Base-by-base conservation (phyloP, 2,888 invertebrate species). In the Entomobrya multifasciata region DNA sequence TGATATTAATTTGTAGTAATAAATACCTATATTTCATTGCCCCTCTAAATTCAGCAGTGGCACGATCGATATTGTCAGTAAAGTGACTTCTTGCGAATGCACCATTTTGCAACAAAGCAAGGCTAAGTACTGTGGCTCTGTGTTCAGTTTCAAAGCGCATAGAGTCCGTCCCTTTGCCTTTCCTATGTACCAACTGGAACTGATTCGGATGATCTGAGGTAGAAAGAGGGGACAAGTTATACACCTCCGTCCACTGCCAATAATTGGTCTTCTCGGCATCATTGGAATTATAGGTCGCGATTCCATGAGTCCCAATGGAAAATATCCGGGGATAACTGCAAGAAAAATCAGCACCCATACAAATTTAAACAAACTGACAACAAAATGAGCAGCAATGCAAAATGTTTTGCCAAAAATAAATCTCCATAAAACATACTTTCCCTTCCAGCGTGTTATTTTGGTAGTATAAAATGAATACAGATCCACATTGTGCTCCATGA, bases 131-230 rank as follows among this genome's bases (percentile, higher is more conserved):
- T 91, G 98, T 95, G 86, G 97, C 95, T 92, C 99, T 95, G 92
- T 98, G 97, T 92, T 99, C 99, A 0, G 98, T 97, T 13, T 99
- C 98, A 93, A 99, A 98, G 92, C 96, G 96, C 96, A 99, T 99
- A 13, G 96, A 95, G 92, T 99, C 99, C 67, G 95, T 94, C 93
- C 98, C 98, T 92, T 96, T 96, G 30, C 97, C 97, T 91, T 97
- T 98, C 92, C 96, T 96, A 94, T 93, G 90, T 15, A 90, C 90
- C 82, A 89, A 82, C 79, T 89, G 92, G 86, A 90, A 90, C 92
- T 92, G 93, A 93, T 93, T 92, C 92, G 92, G 94, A 93, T 92
- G 94, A 94, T 83, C 94, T 6, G 91, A 89, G 41, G 91, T 92
- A 10, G 90, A 89, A 30, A 86, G 93, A 6, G 95, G 95, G 4